Conservation (phyloP, 2,888 invertebrate genomes). For the Agonopterix subpropinquella region DNA sequence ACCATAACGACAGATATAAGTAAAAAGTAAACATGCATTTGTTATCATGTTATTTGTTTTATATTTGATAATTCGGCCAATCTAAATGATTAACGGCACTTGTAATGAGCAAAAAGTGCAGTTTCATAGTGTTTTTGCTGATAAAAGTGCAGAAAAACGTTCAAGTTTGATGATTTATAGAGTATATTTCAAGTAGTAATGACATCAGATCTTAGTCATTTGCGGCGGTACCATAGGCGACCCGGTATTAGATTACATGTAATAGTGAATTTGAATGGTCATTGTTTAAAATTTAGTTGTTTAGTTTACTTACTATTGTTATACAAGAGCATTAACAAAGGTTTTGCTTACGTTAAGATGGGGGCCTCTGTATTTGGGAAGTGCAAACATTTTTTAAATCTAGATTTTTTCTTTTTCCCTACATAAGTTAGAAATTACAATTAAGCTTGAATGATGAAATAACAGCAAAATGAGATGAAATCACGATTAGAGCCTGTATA, state of each 20-base stretch:
- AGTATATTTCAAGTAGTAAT: constrained; percentile 16
- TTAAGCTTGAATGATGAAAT: no score
- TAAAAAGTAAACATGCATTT: constrained; percentile 4
- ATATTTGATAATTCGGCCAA: constrained; percentile 13
- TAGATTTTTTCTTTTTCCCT: no score
- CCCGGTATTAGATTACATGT: constrained; percentile 12
- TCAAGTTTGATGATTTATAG: neutral
- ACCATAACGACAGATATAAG: no score
- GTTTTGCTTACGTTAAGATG: no score
- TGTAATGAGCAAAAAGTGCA: neutral
- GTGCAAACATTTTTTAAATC: no score
- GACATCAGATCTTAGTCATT: constrained; percentile 55
- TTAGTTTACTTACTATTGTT: neutral
- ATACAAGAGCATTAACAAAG: no score
- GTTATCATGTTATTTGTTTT: constrained; percentile 21
- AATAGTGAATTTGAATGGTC: constrained; percentile 8
- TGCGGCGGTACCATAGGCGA: constrained; percentile 12
- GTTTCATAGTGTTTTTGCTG: neutral
- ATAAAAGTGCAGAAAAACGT: neutral
- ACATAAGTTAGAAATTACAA: no score
- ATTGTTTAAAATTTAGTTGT: constrained; percentile 3
- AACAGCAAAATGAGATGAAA: no score
- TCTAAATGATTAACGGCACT: constrained; percentile 1
- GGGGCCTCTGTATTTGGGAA: no score
- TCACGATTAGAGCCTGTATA: no score